Evolutionary conservation across 1,140 invertebrate species (phyloP).

Genomic region (Hetaerina americana): DNA sequence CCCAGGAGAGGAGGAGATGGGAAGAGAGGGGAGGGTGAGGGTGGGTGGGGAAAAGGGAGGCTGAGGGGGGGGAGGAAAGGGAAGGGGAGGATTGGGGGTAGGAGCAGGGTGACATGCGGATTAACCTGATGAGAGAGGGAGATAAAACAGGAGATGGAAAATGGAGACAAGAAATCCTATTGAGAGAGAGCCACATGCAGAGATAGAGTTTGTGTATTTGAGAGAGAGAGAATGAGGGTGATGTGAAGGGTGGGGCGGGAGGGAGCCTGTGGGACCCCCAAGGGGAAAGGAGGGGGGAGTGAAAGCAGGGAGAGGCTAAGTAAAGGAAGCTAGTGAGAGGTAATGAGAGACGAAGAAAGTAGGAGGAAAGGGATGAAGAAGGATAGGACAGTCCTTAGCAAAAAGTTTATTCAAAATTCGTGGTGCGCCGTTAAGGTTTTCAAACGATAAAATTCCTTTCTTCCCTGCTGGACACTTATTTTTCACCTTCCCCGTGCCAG

Average conservation of each 20-base stretch:
- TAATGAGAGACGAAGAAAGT: too few species aligned
- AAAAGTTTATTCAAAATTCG: too few species aligned
- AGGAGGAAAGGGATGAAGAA: too few species aligned
- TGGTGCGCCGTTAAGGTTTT: too few species aligned
- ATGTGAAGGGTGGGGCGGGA: neutral
- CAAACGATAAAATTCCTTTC: too few species aligned
- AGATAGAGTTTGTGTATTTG: too few species aligned
- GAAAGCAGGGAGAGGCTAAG: neutral
- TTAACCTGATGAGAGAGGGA: neutral
- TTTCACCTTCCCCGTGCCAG: too few species aligned
- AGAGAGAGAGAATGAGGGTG: too few species aligned
- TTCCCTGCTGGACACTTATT: too few species aligned
- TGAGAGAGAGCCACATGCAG: neutral
- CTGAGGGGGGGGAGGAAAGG: neutral
- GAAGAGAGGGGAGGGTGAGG: neutral
- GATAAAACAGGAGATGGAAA: neutral
- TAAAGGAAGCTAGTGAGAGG: too few species aligned
- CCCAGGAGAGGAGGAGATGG: conserved; percentile 8
- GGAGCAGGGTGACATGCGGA: neutral
- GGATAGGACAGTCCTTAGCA: too few species aligned
- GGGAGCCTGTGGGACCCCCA: too few species aligned
- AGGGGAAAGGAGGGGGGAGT: neutral
- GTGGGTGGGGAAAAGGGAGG: neutral
- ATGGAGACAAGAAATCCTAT: neutral
- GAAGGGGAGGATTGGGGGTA: conserved; percentile 5